These are phyloP conservation scores for Bellardia pandia DNA, from an alignment of 2,888 invertebrate genomes.

Conservation along the genomic window DNA sequence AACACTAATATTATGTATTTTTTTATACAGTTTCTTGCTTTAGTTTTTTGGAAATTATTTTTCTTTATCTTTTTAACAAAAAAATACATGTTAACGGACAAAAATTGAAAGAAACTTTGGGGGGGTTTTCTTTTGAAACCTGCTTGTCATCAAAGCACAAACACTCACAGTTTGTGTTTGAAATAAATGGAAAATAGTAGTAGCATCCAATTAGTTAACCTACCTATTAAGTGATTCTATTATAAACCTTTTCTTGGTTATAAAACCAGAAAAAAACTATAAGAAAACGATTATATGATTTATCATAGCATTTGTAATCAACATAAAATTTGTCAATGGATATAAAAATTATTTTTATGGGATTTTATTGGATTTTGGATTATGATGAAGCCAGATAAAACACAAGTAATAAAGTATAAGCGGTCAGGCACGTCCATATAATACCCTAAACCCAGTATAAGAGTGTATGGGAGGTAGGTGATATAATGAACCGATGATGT, in stretches of 20 bases:
- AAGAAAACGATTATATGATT: constrained; percentile 26
- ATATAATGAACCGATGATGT: no score
- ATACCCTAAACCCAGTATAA: no score
- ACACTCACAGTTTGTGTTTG: neutral
- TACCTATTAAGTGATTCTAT: constrained; percentile 32
- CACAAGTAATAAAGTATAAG: neutral
- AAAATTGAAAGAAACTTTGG: constrained; percentile 16
- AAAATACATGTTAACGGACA: neutral
- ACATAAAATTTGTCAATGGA: constrained; percentile 41
- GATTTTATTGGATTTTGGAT: constrained; percentile 46
- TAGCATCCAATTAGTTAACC: constrained; percentile 57
- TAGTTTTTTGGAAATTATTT: neutral
- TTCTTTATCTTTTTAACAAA: neutral
- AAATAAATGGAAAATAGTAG: constrained; percentile 42
- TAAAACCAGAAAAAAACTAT: constrained; percentile 10
- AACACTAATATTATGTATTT: constrained; percentile 36
- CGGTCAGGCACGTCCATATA: no score
- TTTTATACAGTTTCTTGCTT: neutral
- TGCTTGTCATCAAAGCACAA: neutral
- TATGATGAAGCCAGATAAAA: constrained; percentile 39
- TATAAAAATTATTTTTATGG: constrained; percentile 23
- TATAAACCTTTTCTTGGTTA: constrained; percentile 46
- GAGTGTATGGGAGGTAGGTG: no score
- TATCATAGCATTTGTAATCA: constrained; percentile 35
- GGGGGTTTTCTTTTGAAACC: constrained; percentile 37